Evolutionary conservation across 2,113 vertebrate species (phyloP).

Genomic region (Mionectes macconnelli): DNA sequence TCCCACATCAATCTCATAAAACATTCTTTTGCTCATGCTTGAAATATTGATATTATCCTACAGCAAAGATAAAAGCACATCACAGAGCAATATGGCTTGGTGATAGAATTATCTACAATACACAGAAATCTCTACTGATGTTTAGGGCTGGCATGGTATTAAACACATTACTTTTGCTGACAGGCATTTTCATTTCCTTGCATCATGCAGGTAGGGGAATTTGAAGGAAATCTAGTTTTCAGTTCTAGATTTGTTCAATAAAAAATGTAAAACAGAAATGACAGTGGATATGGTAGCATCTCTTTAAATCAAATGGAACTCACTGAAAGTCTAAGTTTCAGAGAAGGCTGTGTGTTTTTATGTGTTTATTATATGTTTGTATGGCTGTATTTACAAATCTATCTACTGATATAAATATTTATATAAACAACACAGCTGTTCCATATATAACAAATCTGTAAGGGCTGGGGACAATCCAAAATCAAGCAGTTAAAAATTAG

Average conservation of each 20-base stretch:
- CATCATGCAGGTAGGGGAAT: constrained; percentile 60
- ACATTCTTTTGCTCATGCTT: constrained; percentile 67
- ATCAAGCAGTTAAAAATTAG: neutral
- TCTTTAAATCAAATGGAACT: constrained; percentile 64
- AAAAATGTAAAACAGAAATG: constrained; percentile 65
- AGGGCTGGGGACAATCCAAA: neutral
- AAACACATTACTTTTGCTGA: constrained; percentile 82
- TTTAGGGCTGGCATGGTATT: constrained; percentile 75
- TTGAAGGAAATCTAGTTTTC: constrained; percentile 71
- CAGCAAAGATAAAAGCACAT: constrained; percentile 76
- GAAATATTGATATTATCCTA: constrained; percentile 76
- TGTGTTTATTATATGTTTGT: neutral
- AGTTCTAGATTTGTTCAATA: constrained; percentile 57
- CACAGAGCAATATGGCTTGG: constrained; percentile 68
- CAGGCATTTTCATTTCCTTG: constrained; percentile 76
- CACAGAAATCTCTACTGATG: constrained; percentile 75
- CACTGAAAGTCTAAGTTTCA: constrained; percentile 38
- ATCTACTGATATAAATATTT: neutral
- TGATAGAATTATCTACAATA: constrained; percentile 79
- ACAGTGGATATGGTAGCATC: neutral
- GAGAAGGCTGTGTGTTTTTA: neutral
- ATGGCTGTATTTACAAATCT: too few relatives aligned
- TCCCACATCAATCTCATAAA: constrained; percentile 74
- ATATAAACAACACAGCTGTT: neutral
- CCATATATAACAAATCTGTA: neutral